Evolutionary conservation across 2,797 vertebrate species (phyloP), one percentile per base, ranked within the genome.

Genomic region (Tarsius wallacei): DNA sequence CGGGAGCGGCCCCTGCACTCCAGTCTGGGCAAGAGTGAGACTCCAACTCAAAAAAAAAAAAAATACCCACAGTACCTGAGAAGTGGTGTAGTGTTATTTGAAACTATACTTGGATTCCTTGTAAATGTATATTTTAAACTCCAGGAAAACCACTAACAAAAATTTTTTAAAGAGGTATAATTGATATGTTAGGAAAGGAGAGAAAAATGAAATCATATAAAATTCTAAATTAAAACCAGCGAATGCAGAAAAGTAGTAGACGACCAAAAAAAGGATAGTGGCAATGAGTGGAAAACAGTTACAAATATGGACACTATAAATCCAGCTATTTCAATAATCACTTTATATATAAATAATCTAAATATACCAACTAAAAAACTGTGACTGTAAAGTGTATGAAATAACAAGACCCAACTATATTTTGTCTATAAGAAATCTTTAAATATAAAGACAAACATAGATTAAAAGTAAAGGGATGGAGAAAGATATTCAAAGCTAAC

Each of bases 41-140:
- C n/a, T n/a, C n/a, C n/a, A n/a, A n/a, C n/a, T n/a, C n/a, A n/a
- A n/a, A n/a, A n/a, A n/a, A n/a, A n/a, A n/a, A n/a, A n/a, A n/a
- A 55, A 15, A 15, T 36, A 87, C 57, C 21, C 47, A 81, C 10
- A 55, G 55, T 88, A 64, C 66, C 76, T 55, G 33, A 88, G 57
- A 81, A 63, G 4, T 93, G 19, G 33, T 73, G 47, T 47, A 81
- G 15, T 73, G 33, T 73, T 81, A 88, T 73, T 88, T 88, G 26
- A 64, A 55, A 15, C 33, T 64, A 22, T 81, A 73, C 76, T 88
- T 80, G 76, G 15, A 63, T 81, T 88, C 81, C 53, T 87, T 82
- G 11, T 82, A 93, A 80, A 21, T 47, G 33, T 93, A 21, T 88
- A 73, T 87, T 87, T 93, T 76, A 93, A 61, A 61, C 77, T 36